A percentile compares a stretch with the other conserved stretches of the same genome.
Conservation (phyloP, 2,888 invertebrate genomes). For the Eilema depressum region DNA sequence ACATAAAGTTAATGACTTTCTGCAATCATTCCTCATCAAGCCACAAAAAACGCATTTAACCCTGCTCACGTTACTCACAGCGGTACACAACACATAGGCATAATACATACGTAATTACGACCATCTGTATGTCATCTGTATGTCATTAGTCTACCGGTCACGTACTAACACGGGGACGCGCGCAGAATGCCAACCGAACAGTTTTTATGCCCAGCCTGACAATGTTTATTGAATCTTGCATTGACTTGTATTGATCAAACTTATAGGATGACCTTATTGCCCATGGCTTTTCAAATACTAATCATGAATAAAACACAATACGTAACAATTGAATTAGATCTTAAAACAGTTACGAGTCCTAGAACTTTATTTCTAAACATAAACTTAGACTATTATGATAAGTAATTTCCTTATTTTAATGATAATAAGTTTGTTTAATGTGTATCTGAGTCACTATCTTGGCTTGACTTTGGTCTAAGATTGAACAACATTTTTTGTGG, state of each 20-base stretch:
- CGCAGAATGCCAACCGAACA: slow-evolving; percentile 71
- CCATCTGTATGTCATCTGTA: slow-evolving; percentile 61
- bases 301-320: neutral
- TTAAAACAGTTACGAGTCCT: neutral
- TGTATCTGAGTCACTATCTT: neutral
- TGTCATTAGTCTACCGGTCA: slow-evolving; percentile 69
- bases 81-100: slow-evolving; percentile 59
- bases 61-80: slow-evolving; percentile 50
- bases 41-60: slow-evolving; percentile 44
- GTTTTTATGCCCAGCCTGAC: slow-evolving; percentile 80
- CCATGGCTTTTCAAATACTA: neutral
- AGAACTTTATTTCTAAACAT: neutral
- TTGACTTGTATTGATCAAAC: slow-evolving; percentile 74
- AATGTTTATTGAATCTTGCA: slow-evolving; percentile 82
- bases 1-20: slow-evolving; percentile 34
- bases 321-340: neutral
- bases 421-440: neutral
- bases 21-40: slow-evolving; percentile 37
- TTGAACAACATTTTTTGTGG: neutral
- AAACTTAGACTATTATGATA: neutral
- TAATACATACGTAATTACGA: slow-evolving; percentile 57
- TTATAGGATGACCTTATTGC: slow-evolving; percentile 34
- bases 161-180: slow-evolving; percentile 70
- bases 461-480: neutral
- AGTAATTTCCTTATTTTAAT: slow-evolving; percentile 1